Evolutionary conservation across 2,888 invertebrate species (phyloP).

Genomic region (Athetis lepigone): DNA sequence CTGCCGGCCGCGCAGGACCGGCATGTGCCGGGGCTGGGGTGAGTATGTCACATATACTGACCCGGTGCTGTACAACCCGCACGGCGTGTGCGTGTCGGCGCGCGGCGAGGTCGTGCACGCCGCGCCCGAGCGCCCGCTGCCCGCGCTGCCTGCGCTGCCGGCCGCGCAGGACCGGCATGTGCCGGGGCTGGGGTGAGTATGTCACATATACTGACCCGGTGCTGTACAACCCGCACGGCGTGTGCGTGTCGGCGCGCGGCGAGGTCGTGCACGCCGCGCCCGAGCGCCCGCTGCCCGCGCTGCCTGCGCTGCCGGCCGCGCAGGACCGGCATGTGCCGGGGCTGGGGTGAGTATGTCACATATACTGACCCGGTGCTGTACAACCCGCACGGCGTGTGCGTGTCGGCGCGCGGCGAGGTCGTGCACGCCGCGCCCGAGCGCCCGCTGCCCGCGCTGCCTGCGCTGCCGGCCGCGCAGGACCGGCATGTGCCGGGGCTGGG

Average conservation of each 20-base stretch:
- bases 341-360: conserved; percentile 74
- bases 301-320: conserved; percentile 61
- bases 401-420: no score
- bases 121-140: conserved; percentile 91
- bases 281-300: conserved; percentile 88
- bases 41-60: no score
- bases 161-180: conserved; percentile 65
- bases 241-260: conserved; percentile 95
- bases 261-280: conserved; percentile 93
- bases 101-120: conserved; percentile 94
- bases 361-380: no score
- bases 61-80: conserved; percentile 97
- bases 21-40: conserved; percentile 77
- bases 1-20: conserved; percentile 61
- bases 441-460: no score
- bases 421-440: no score
- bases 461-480: no score
- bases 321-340: conserved; percentile 72
- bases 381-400: no score
- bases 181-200: conserved; percentile 75
- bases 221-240: conserved; percentile 96
- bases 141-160: conserved; percentile 70
- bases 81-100: conserved; percentile 95
- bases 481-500: no score
- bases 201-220: no score